phyloP scores from a whole-genome alignment of 2,888 invertebrate genomes.

The Proisotoma minuta region DNA sequence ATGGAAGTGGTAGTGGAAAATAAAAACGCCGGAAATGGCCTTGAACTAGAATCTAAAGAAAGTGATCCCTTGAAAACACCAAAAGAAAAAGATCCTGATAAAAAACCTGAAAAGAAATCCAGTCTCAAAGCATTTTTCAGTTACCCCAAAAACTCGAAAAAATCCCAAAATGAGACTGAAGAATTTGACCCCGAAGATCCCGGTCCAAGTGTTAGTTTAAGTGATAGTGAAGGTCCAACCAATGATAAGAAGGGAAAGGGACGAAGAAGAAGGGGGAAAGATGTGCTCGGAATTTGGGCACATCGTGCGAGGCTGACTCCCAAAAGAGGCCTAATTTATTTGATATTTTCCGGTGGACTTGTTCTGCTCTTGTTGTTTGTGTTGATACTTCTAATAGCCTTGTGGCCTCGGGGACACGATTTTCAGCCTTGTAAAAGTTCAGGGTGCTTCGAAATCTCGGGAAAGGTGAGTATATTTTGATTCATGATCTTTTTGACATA shows the following conservation, averaged over 20 bases:
- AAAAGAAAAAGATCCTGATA: conserved; percentile 13
- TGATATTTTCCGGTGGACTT: conserved; percentile 31
- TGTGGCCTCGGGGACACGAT: conserved; percentile 54
- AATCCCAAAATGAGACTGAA: neutral
- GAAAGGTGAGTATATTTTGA: conserved; percentile 52
- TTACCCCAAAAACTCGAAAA: neutral
- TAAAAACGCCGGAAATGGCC: conserved; percentile 40
- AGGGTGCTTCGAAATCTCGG: too few relatives aligned
- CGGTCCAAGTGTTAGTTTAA: conserved; percentile 6
- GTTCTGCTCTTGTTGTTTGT: conserved; percentile 53
- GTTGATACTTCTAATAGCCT: conserved; percentile 53
- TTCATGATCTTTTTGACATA: neutral
- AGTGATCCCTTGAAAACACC: conserved; percentile 29
- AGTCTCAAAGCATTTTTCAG: neutral
- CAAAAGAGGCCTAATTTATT: conserved; percentile 37
- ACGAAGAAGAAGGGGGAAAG: neutral
- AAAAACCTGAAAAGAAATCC: neutral
- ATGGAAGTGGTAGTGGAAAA: conserved; percentile 43
- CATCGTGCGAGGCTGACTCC: conserved; percentile 39
- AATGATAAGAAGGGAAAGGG: conserved; percentile 11
- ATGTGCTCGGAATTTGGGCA: conserved; percentile 29
- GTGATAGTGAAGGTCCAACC: conserved; percentile 14
- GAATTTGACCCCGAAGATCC: neutral
- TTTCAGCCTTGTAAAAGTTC: conserved; percentile 54
- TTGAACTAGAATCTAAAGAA: conserved; percentile 39